Evolutionary conservation across 2,888 invertebrate genomes (phyloP), one percentile per base, ranked within the genome.

Genomic region (Lithophane semibrunnea): DNA sequence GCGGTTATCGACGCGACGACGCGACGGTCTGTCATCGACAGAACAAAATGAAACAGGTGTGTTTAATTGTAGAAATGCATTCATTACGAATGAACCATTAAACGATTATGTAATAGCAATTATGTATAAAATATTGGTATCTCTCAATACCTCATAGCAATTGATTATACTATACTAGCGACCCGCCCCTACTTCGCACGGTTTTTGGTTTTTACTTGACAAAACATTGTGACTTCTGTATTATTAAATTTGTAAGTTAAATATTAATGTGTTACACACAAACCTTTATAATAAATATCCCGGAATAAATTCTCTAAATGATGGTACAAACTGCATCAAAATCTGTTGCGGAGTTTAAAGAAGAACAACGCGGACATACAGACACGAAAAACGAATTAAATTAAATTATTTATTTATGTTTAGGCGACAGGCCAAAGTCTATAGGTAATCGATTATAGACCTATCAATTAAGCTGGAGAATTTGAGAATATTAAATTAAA

Each of bases 401-500:
- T 29, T 29, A 29, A 29, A 29, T 29, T 29, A 29, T 29, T 29
- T 29, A 29, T 29, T 29, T 29, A 29, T 29, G n/a, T 29, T 1
- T 3, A 2, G 37, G 37, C 37, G 1, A 37, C 49, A 52, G 16
- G 18, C 18, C 16, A 18, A 37, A 1, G 12, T 66, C 18, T 47
- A 37, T 37, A 66, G 37, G 7, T n/a, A 58, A 37, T n/a, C n/a
- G 3, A n/a, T 13, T 49, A 58, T 9, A 24, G 10, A 49, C 75
- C 10, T 61, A 73, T 72, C 64, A 83, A 73, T 79, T 75, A 83
- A 52, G 60, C n/a, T 18, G 21, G 10, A 68, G 29, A 65, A 65
- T 69, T 80, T 72, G 21, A 54, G 73, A 72, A 85, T 85, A 85
- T 82, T 82, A 71, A 77, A 85, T 83, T 81, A 72, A 74, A 74